Percentiles rank a stretch among this genome's conserved stretches.
Evolutionary conservation across 2,888 invertebrate genomes (phyloP).

Genomic region (Sceliomorpha sp.): DNA sequence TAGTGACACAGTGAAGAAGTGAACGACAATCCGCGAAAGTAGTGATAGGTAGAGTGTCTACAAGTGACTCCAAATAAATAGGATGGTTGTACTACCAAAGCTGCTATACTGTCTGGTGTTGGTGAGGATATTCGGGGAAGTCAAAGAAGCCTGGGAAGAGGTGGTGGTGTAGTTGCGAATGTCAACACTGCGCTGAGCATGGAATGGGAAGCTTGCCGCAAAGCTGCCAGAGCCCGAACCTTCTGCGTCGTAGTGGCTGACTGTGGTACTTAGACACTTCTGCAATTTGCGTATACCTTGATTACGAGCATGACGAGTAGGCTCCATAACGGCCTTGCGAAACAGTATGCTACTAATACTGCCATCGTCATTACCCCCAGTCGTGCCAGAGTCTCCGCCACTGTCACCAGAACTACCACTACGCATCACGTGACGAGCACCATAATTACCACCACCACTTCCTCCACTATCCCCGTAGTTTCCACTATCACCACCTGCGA

Average conservation of each 20-base stretch:
- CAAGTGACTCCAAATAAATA: slow-evolving; percentile 63
- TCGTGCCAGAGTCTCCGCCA: slow-evolving; percentile 59
- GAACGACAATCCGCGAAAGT: slow-evolving; percentile 37
- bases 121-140: slow-evolving; percentile 78
- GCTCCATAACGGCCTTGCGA: slow-evolving; percentile 78
- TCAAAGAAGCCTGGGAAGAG: slow-evolving; percentile 76
- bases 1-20: background rate
- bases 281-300: slow-evolving; percentile 97
- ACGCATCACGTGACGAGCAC: slow-evolving; percentile 62
- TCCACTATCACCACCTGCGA: slow-evolving; percentile 67
- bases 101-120: slow-evolving; percentile 95
- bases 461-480: slow-evolving; percentile 54
- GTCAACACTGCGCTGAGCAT: slow-evolving; percentile 76
- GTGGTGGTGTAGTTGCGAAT: slow-evolving; percentile 81
- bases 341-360: slow-evolving; percentile 67
- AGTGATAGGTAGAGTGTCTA: slow-evolving; percentile 52
- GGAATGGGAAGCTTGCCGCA: slow-evolving; percentile 68
- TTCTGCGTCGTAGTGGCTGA: slow-evolving; percentile 86
- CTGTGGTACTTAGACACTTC: slow-evolving; percentile 92
- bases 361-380: slow-evolving; percentile 63
- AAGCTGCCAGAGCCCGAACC: slow-evolving; percentile 80
- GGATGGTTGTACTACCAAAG: slow-evolving; percentile 95
- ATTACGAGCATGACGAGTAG: slow-evolving; percentile 92
- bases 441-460: slow-evolving; percentile 58
- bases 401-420: slow-evolving; percentile 65